Conservation (phyloP, 2,888 invertebrate genomes). For the Cheilosia soror region DNA sequence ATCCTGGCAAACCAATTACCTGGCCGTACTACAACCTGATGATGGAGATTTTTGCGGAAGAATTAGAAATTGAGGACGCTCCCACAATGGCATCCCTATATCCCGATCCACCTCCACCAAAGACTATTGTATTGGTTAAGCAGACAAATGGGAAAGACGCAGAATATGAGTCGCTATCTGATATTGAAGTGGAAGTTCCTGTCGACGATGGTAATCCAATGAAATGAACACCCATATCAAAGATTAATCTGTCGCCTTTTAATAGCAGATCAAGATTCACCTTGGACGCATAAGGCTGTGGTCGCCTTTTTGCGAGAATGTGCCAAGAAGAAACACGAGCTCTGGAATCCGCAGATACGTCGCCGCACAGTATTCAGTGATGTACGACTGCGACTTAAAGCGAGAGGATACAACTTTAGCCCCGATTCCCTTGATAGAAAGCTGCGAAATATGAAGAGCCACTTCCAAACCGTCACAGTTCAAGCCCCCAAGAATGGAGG, state of each 20-base stretch:
- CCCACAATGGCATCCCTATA: constrained; percentile 65
- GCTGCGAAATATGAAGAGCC: constrained; percentile 46
- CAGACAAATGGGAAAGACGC: neutral
- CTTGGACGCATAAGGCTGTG: constrained; percentile 31
- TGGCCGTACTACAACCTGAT: constrained; percentile 45
- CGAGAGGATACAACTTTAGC: constrained; percentile 23
- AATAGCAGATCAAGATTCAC: constrained; percentile 15
- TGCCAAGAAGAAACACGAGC: neutral
- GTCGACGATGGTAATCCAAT: neutral
- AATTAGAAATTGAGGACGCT: constrained; percentile 51
- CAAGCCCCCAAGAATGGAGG: neutral
- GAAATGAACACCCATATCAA: neutral
- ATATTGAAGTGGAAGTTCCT: neutral
- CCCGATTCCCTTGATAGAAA: constrained; percentile 47
- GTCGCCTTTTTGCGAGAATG: constrained; percentile 39
- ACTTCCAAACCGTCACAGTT: constrained; percentile 6
- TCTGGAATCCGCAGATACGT: constrained; percentile 29
- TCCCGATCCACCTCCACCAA: constrained; percentile 30
- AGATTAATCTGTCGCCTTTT: neutral
- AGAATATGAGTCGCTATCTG: neutral
- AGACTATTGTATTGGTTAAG: neutral
- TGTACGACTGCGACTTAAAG: constrained; percentile 10
- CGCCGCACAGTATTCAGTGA: constrained; percentile 38
- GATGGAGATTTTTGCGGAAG: constrained; percentile 63
- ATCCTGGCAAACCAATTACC: neutral